Evolutionary conservation across 2,113 vertebrate genomes (phyloP), one percentile per base, ranked within the genome.

Genomic region (Pheucticus melanocephalus): DNA sequence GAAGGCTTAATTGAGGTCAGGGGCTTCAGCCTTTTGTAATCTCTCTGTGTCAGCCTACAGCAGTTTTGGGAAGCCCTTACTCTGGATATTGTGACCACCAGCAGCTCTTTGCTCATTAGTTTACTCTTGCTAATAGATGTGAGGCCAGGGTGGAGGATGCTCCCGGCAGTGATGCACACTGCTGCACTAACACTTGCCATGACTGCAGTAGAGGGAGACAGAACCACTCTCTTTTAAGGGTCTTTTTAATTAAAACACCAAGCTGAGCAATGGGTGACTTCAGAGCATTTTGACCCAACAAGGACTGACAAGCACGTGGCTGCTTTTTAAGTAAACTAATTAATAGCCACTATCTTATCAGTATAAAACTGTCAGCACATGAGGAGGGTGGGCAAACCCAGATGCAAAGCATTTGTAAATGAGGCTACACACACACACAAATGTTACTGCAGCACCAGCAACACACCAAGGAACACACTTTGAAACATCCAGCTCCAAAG

Each of bases 191-290:
- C 4, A 1, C 72, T 95, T 86, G 60, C 83, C 50, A 3, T 12
- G 39, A 27, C 47, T 79, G 28, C 40, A 60, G 24, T 5, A 78
- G 64, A 1, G 12, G 33, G 75, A 95, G 75, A 81, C 75, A 76
- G 56, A 15, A n/a, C 39, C 22, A 54, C 16, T 70, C 48, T 33
- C 53, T 54, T 90, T 24, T 30, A 80, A 85, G 83, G 68, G 51
- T 30, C 76, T 20, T 93, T 91, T 96, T 91, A 96, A 95, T 95
- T 95, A 95, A 87, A 95, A 73, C 50, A 79, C 63, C 73, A 61
- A 56, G 31, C 70, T 91, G 60, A 95, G 86, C 56, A 94, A 81
- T 5, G 72, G n/a, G 83, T 37, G 44, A 87, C 71, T 90, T 64
- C 77, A 73, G 90, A 93, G 82, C 73, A 19, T 82, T 90, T 42